Percentiles rank a stretch among this genome's conserved stretches.
Evolutionary conservation across 1,140 invertebrate species (phyloP).

Genomic region (Aphis craccivora): DNA sequence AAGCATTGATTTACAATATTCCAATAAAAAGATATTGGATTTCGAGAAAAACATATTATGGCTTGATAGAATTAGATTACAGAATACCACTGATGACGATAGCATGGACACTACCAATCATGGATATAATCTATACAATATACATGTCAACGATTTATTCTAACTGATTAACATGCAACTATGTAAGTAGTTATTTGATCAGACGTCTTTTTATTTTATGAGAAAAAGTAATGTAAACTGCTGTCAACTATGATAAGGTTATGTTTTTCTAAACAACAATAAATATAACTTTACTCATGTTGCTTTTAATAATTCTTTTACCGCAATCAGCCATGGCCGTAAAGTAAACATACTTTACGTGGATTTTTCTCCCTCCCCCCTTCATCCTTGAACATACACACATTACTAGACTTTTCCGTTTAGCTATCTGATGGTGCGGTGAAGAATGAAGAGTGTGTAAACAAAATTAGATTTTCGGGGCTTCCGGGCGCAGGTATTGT

Average conservation of each 20-base stretch:
- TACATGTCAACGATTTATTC: background rate
- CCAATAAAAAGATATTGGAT: background rate
- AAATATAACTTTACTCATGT: background rate
- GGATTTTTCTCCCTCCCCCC: background rate
- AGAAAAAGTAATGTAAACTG: background rate
- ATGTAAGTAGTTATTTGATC: background rate
- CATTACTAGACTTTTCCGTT: background rate
- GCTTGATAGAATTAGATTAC: too few relatives aligned
- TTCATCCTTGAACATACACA: background rate
- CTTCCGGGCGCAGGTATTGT: background rate
- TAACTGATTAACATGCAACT: background rate
- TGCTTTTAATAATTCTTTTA: too few relatives aligned
- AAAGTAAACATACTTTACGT: background rate
- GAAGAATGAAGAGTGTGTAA: background rate
- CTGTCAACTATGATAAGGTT: background rate
- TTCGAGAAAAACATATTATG: background rate
- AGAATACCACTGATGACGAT: too few relatives aligned
- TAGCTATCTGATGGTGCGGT: background rate
- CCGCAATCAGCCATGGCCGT: too few relatives aligned
- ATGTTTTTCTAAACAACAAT: background rate
- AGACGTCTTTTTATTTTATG: background rate
- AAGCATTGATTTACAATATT: background rate
- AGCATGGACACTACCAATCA: background rate
- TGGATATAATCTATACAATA: background rate
- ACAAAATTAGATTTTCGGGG: constrained; percentile 47